Conservation (phyloP, 30 jellyfish, hydroid and myxozoan genomes). For the Turritopsis rubra region DNA sequence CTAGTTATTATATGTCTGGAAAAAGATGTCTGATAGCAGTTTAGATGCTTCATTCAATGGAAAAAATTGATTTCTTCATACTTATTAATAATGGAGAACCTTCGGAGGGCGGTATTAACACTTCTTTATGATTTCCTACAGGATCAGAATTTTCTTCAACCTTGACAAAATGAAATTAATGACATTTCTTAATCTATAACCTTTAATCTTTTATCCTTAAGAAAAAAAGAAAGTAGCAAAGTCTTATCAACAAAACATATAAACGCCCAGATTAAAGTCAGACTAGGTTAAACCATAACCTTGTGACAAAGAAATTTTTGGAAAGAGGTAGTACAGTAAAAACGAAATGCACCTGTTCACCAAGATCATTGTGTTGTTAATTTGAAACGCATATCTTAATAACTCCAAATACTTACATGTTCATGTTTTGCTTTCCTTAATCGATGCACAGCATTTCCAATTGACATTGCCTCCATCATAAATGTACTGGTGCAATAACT, state of each 20-base stretch:
- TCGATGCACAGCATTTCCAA: constrained; percentile 69
- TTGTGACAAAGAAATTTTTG: no score
- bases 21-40: background rate
- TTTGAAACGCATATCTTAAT: background rate
- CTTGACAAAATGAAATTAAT: no score
- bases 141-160: background rate
- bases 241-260: no score
- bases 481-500: constrained; percentile 86
- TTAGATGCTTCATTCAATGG: background rate
- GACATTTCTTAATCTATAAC: no score
- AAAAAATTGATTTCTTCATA: background rate
- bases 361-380: background rate
- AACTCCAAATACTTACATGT: background rate
- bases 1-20: no score
- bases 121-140: background rate
- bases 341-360: no score
- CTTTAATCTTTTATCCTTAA: no score
- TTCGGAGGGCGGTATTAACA: constrained; percentile 1
- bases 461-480: constrained; percentile 96
- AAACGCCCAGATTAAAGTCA: no score
- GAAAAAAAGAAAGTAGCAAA: no score
- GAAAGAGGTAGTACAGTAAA: no score
- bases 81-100: constrained; percentile 21
- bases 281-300: no score
- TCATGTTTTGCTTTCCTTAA: background rate